Evolutionary conservation across 30 jellyfish, hydroid and myxozoan genomes (phyloP).

Genomic region (Morbakka virulenta): DNA sequence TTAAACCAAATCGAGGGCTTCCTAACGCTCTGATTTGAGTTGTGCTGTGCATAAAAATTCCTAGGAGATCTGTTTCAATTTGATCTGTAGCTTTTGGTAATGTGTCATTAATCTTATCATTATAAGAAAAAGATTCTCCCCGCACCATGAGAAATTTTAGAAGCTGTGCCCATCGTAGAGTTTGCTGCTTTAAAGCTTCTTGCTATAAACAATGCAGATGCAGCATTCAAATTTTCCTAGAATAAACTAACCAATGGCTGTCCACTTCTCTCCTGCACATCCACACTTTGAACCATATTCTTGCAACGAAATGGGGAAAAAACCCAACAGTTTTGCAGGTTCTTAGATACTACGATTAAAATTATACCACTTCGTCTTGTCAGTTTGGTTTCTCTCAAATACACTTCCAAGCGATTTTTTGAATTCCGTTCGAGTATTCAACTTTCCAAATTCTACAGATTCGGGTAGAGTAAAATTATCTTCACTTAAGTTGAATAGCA

Average conservation of each 20-base stretch:
- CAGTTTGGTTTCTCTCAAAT: constrained; percentile 33
- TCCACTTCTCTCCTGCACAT: constrained; percentile 16
- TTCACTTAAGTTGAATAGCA: constrained; percentile 19
- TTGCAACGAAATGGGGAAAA: constrained; percentile 15
- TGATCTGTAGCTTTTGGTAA: too few relatives aligned
- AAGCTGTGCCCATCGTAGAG: constrained; percentile 1
- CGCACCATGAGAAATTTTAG: too few relatives aligned
- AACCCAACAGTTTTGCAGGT: constrained; percentile 22
- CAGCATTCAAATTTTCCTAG: constrained; percentile 3
- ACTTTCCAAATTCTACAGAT: neutral
- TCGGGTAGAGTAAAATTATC: constrained; percentile 38
- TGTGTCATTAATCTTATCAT: too few relatives aligned
- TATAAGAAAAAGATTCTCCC: too few relatives aligned
- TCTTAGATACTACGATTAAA: constrained; percentile 12
- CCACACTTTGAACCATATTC: constrained; percentile 29
- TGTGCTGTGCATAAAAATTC: too few relatives aligned
- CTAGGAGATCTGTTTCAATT: too few relatives aligned
- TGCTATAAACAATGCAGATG: constrained; percentile 19
- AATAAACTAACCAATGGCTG: constrained; percentile 8
- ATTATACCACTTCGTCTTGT: constrained; percentile 19
- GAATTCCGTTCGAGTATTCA: too few relatives aligned
- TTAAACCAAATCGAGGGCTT: too few relatives aligned
- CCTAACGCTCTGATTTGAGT: too few relatives aligned
- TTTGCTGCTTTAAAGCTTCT: constrained; percentile 32
- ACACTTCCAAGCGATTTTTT: too few relatives aligned